Evolutionary conservation across 2,113 vertebrate species (phyloP).

Genomic region (Colistium nudipinnis): DNA sequence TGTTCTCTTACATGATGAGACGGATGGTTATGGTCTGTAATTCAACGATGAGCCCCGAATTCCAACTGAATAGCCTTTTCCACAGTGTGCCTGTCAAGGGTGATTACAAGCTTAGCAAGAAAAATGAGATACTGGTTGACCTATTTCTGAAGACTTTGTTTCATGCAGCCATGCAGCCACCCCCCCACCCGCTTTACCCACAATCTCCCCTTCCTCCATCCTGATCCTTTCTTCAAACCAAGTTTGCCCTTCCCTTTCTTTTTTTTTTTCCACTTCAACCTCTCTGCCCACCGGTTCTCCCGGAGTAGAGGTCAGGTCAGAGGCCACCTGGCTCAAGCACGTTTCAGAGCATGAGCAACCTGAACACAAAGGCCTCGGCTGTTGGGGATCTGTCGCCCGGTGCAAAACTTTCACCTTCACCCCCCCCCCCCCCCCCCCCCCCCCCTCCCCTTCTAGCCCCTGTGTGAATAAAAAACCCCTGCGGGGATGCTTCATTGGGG

Average conservation of each 20-base stretch:
- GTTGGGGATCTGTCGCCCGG: slow-evolving; percentile 72
- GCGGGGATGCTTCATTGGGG: slow-evolving; percentile 86
- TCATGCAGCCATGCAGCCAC: slow-evolving; percentile 42
- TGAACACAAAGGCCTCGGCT: slow-evolving; percentile 85
- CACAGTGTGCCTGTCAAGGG: slow-evolving; percentile 76
- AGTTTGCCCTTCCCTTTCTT: slow-evolving; percentile 45
- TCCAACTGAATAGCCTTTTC: slow-evolving; percentile 66
- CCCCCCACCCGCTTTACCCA: slow-evolving; percentile 13
- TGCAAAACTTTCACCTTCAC: slow-evolving; percentile 80
- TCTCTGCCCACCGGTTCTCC: slow-evolving; percentile 75
- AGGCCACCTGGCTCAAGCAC: slow-evolving; percentile 86
- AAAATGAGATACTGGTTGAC: slow-evolving; percentile 81
- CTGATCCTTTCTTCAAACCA: slow-evolving; percentile 53
- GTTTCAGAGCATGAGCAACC: slow-evolving; percentile 80
- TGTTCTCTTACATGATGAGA: slow-evolving; percentile 41
- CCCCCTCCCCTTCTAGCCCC: slow-evolving; percentile 35
- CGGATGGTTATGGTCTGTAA: slow-evolving; percentile 56
- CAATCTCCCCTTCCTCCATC: slow-evolving; percentile 59
- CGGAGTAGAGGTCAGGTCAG: slow-evolving; percentile 86
- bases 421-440: slow-evolving; percentile 43
- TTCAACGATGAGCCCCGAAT: slow-evolving; percentile 51
- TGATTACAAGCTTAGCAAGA: slow-evolving; percentile 79
- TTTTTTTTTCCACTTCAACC: slow-evolving; percentile 60
- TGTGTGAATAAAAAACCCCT: slow-evolving; percentile 81
- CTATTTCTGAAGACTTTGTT: slow-evolving; percentile 80